A percentile compares a stretch with the other conserved stretches of the same genome.
These are phyloP conservation scores for Nothocercus julius DNA, from an alignment of 2,113 vertebrate species.

Conservation along the genomic window DNA sequence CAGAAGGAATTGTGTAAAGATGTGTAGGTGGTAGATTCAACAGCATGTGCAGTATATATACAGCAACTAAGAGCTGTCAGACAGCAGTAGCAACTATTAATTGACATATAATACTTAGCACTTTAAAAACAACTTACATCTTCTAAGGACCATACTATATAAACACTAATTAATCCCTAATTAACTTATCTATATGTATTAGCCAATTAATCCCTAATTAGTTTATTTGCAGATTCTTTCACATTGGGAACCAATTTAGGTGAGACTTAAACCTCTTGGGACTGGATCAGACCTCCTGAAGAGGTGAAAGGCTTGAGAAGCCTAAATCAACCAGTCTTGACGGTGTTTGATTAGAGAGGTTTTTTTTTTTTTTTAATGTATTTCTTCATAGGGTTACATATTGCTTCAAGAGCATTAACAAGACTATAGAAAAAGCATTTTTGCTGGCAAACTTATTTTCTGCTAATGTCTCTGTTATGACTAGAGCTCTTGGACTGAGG, in stretches of 20 bases:
- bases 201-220: conserved; percentile 63
- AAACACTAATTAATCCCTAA: conserved; percentile 63
- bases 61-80: not conserved
- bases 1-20: not conserved
- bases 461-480: not conserved
- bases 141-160: conserved; percentile 44
- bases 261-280: conserved; percentile 38
- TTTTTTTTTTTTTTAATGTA: not conserved
- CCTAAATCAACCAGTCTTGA: not conserved
- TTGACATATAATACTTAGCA: not conserved
- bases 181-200: conserved; percentile 68
- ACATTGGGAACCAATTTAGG: conserved; percentile 46
- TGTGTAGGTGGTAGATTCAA: not conserved
- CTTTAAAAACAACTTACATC: conserved; percentile 47
- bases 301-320: not conserved
- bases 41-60: not conserved
- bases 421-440: not conserved
- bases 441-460: not conserved
- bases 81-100: not conserved
- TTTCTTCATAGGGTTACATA: not conserved
- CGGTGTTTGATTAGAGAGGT: not conserved
- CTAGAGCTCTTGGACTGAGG: not conserved
- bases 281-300: conserved; percentile 23
- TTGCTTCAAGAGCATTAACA: not conserved
- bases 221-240: conserved; percentile 62